A percentile compares a stretch with the other conserved stretches of the same genome.
Conservation (phyloP, 2,113 vertebrate genomes). For the Brachypodius melanocephalos region DNA sequence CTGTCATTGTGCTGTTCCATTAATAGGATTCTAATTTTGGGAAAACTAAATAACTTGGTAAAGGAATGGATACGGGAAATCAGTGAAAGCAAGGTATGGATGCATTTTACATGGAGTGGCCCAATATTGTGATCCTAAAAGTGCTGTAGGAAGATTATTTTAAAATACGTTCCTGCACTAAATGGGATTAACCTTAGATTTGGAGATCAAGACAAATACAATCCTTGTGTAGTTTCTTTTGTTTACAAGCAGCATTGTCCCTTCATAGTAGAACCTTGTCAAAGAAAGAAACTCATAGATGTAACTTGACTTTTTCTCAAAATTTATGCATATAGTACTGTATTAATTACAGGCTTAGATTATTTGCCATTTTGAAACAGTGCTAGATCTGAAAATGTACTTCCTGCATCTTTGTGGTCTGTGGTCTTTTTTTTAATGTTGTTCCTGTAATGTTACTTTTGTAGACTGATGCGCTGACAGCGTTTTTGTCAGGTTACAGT, state of each 20-base stretch:
- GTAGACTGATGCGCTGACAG: neutral
- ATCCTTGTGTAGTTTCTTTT: neutral
- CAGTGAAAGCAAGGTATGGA: conserved; percentile 85
- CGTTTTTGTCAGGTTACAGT: neutral
- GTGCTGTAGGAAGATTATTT: neutral
- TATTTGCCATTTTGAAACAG: neutral
- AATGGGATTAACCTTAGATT: neutral
- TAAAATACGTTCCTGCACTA: neutral
- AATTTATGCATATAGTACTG: neutral
- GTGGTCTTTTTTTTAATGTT: neutral
- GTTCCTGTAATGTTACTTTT: neutral
- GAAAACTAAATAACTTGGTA: conserved; percentile 85
- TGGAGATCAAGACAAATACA: neutral
- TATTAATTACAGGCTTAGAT: neutral
- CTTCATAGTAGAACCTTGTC: neutral
- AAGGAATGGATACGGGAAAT: conserved; percentile 90
- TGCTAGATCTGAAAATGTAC: neutral
- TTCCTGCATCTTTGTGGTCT: neutral
- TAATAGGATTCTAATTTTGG: conserved; percentile 86
- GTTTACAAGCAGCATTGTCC: neutral
- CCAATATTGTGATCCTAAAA: neutral
- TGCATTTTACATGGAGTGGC: neutral
- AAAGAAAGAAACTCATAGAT: neutral
- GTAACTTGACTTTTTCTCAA: neutral
- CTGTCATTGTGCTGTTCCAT: conserved; percentile 38